Percentiles rank a stretch among this genome's conserved stretches.
phyloP scores from a whole-genome alignment of 2,888 invertebrate genomes.

The Brachypalpus laphriformis region DNA sequence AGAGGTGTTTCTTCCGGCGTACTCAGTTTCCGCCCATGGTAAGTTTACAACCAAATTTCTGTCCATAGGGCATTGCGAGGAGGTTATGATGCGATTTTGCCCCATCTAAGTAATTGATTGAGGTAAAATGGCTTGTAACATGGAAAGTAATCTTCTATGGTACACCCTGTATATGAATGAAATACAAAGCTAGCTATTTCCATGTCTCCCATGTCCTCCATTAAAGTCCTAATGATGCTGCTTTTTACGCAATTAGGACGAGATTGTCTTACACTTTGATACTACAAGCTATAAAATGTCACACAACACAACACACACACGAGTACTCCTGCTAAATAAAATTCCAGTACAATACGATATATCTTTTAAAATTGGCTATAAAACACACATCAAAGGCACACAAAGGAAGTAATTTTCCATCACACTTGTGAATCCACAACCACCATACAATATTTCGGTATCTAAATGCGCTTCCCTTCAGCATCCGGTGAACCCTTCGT shows the following conservation, averaged over 20 bases:
- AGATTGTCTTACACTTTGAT: constrained; percentile 16
- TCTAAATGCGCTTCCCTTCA: neutral
- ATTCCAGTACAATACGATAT: constrained; percentile 12
- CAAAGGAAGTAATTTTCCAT: constrained; percentile 16
- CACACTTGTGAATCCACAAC: neutral
- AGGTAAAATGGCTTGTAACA: no score
- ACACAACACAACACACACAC: neutral
- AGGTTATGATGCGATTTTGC: no score
- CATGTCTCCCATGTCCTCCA: neutral
- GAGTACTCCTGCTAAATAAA: neutral
- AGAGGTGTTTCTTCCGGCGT: no score
- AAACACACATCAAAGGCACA: constrained; percentile 29
- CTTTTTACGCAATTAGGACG: neutral
- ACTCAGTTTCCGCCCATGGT: no score
- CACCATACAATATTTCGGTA: neutral
- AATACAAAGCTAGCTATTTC: no score
- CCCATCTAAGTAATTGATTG: no score
- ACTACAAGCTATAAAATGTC: neutral
- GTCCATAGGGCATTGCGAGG: no score
- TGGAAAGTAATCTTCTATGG: no score
- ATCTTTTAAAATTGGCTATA: constrained; percentile 20
- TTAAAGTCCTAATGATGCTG: neutral
- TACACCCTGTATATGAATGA: no score
- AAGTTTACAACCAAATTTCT: no score
- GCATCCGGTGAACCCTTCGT: neutral